Evolutionary conservation across 2,888 invertebrate species (phyloP).

Genomic region (Adela reaumurella): DNA sequence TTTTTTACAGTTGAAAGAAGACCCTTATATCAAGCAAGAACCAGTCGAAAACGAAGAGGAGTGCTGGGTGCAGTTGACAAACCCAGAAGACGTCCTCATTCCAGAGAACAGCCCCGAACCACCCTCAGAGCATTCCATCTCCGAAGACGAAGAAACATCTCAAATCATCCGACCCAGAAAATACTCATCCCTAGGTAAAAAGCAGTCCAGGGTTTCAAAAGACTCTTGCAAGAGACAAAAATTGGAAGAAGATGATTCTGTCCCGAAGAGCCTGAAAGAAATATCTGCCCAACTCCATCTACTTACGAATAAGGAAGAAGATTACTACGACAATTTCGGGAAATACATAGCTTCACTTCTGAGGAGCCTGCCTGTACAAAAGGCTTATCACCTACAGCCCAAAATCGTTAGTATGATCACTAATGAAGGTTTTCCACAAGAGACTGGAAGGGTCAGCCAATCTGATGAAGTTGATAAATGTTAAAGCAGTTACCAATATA

Average conservation of each 20-base stretch:
- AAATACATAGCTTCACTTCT: conserved; percentile 24
- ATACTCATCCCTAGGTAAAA: background rate
- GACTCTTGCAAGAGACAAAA: background rate
- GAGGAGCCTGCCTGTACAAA: conserved; percentile 17
- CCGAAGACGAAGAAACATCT: background rate
- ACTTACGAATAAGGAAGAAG: conserved; percentile 11
- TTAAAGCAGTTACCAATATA: too few relatives aligned
- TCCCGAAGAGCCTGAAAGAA: background rate
- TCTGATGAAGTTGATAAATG: background rate
- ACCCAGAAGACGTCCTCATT: background rate
- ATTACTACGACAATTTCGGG: conserved; percentile 23
- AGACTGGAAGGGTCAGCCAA: background rate
- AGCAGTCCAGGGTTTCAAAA: background rate
- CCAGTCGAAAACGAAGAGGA: background rate
- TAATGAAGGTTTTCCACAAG: background rate
- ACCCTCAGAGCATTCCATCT: background rate
- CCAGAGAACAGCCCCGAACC: background rate
- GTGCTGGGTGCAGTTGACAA: background rate
- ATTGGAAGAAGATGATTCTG: background rate
- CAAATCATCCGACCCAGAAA: too few relatives aligned
- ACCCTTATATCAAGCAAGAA: background rate
- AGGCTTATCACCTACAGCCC: conserved; percentile 22
- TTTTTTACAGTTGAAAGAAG: background rate
- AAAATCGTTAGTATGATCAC: conserved; percentile 12
- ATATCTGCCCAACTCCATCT: background rate